phyloP scores from a whole-genome alignment of 1,140 invertebrate genomes.

The Maniola jurtina region DNA sequence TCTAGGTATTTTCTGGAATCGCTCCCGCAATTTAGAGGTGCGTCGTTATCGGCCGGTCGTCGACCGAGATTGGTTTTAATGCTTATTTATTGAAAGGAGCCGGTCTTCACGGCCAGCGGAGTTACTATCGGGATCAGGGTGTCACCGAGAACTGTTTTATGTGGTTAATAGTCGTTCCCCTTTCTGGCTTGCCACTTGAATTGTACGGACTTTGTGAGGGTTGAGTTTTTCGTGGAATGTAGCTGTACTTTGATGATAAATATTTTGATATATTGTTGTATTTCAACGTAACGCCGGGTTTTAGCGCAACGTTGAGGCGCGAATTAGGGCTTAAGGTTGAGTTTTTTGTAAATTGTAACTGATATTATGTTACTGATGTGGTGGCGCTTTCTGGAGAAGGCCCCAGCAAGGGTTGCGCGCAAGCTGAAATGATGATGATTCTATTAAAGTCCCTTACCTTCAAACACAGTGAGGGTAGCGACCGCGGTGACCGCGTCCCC shows the following conservation, averaged over 20 bases:
- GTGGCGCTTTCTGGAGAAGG: too few relatives aligned
- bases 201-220: background rate
- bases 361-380: too few relatives aligned
- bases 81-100: constrained; percentile 70
- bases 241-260: too few relatives aligned
- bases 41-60: constrained; percentile 48
- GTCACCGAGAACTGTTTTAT: constrained; percentile 57
- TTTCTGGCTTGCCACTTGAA: background rate
- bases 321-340: too few relatives aligned
- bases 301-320: too few relatives aligned
- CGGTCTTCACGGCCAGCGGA: constrained; percentile 43
- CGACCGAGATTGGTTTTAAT: constrained; percentile 55
- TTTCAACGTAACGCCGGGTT: too few relatives aligned
- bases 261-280: too few relatives aligned
- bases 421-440: background rate
- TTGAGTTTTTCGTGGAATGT: background rate
- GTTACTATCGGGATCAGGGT: constrained; percentile 60
- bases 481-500: constrained; percentile 95
- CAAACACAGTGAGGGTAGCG: constrained; percentile 92
- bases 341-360: too few relatives aligned
- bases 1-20: constrained; percentile 42
- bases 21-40: constrained; percentile 48
- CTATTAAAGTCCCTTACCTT: constrained; percentile 82
- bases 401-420: too few relatives aligned
- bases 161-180: constrained; percentile 30